Percentiles rank a stretch among this genome's conserved stretches.
phyloP scores from a whole-genome alignment of 2,888 invertebrate genomes.

The Drosophila lacicola region DNA sequence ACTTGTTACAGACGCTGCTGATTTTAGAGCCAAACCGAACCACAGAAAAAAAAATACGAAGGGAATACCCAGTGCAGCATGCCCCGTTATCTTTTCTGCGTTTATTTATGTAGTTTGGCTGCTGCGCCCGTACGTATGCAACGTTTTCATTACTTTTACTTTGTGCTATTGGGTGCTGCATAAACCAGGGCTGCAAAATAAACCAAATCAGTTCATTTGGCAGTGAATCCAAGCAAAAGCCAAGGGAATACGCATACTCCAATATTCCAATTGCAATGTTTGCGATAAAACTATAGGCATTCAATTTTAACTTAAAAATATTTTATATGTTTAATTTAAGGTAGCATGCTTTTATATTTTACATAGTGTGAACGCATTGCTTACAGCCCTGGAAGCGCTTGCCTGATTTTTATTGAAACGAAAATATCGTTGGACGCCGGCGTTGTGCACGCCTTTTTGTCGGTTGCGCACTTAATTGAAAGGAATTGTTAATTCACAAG shows the following conservation, averaged over 20 bases:
- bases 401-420: conserved; percentile 75
- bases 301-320: neutral
- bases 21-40: conserved; percentile 57
- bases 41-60: conserved; percentile 1
- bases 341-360: neutral
- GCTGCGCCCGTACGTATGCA: conserved; percentile 58
- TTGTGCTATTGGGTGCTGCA: conserved; percentile 25
- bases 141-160: conserved; percentile 62
- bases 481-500: conserved; percentile 75
- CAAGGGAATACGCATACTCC: too few relatives aligned
- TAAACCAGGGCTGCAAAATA: conserved; percentile 37
- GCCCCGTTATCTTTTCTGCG: conserved; percentile 69
- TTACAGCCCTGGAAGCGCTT: conserved; percentile 38
- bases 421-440: conserved; percentile 66
- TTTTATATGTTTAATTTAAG: neutral
- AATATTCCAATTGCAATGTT: too few relatives aligned
- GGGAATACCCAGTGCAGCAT: conserved; percentile 26
- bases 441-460: conserved; percentile 60
- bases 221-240: neutral
- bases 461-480: conserved; percentile 74
- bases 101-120: conserved; percentile 66
- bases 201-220: neutral
- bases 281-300: too few relatives aligned
- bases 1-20: conserved; percentile 74
- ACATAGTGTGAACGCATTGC: neutral